phyloP scores from a whole-genome alignment of 2,113 vertebrate species.

The Paralichthys olivaceus region DNA sequence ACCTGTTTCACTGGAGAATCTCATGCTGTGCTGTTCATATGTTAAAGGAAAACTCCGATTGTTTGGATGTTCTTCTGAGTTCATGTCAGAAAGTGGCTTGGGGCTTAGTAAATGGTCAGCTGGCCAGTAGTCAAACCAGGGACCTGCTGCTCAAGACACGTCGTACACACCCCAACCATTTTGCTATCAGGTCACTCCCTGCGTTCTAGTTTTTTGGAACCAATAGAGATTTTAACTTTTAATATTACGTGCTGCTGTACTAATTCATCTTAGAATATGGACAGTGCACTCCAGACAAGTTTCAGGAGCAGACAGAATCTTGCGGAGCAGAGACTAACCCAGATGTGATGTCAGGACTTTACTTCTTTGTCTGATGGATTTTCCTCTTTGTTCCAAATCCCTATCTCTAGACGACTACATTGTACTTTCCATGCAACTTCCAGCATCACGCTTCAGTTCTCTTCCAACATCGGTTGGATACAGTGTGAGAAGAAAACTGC shows the following conservation, averaged over 20 bases:
- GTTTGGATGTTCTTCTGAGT: too few species aligned
- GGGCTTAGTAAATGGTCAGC: too few species aligned
- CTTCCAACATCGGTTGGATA: constrained; percentile 1
- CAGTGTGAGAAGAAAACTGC: constrained; percentile 4
- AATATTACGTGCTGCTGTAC: not conserved
- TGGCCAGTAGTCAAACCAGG: too few species aligned
- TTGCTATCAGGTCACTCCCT: too few species aligned
- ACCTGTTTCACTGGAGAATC: too few species aligned
- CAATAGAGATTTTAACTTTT: not conserved
- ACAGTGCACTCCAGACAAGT: not conserved
- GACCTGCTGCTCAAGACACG: too few species aligned
- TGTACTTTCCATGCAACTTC: not conserved
- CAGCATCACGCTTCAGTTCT: constrained; percentile 7
- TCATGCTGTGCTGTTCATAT: too few species aligned
- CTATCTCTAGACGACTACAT: not conserved
- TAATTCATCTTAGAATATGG: not conserved
- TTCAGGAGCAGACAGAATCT: not conserved
- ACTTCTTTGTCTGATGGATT: not conserved
- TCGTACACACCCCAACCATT: too few species aligned
- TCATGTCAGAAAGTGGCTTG: too few species aligned
- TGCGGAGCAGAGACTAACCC: not conserved
- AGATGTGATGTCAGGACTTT: not conserved
- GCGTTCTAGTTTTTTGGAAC: not conserved
- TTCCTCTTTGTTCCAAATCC: not conserved
- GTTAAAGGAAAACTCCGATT: too few species aligned